Base-by-base conservation (phyloP, 2,888 invertebrate genomes). In the Drosophila limbata region DNA sequence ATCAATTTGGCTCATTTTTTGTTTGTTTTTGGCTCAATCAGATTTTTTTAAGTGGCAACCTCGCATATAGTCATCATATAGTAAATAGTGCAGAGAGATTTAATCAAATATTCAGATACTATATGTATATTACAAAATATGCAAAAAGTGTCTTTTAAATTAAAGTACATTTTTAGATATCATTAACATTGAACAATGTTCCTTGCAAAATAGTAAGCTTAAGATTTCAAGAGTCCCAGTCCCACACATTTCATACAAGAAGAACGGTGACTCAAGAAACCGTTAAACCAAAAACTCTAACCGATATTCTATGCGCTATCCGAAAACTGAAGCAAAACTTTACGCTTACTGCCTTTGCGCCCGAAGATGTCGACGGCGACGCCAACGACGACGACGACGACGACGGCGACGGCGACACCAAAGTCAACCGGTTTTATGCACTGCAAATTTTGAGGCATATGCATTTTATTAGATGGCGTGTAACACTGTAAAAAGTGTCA, bases 381-480 rank as follows among this genome's bases (percentile, higher is more conserved):
- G 39, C 10, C 48, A 13, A 42, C 42, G 31, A 19, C 17, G 45
- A 15, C 45, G 25, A 25, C 44, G 48, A 37, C 39, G 40, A 13
- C 42, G 17, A 35, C 42, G 33, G 21, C 25, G 47, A 15, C 45
- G 25, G 35, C 44, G 48, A 44, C 45, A 33, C 48, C 37, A 17
- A 66, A 76, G 53, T 1, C 13, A 74, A 74, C 74, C 76, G 76
- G 74, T 74, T 74, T 8, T 0, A 55, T 62, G 40, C 76, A 4
- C 76, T 66, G 8, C 8, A 9, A 2, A 2, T 3, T 1, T 1
- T 0, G 2, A 13, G 19, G 19, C 9, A 45, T 15, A 31, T 11
- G 8, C 39, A n/a, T 10, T 47, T n/a, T 9, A 2, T 0, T 2
- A 19, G 2, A 9, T 9, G 10, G 8, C 28, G 19, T 50, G 4